Evolutionary conservation across 2,797 vertebrate genomes (phyloP).

Genomic region (Poeciliopsis gracilis): DNA sequence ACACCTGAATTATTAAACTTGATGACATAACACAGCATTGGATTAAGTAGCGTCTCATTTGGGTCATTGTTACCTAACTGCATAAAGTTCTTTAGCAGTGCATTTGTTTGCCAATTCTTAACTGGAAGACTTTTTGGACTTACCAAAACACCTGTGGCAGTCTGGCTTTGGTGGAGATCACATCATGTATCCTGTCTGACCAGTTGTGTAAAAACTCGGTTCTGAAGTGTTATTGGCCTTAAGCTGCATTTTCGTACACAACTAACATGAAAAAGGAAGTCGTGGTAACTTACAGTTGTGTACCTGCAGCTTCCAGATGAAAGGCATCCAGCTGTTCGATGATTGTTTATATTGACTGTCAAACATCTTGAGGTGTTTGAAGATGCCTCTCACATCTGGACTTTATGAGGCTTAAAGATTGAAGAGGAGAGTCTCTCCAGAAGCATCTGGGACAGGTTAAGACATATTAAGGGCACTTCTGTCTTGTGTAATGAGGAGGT

Average conservation of each 20-base stretch:
- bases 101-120: neutral
- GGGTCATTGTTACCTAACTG: neutral
- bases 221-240: neutral
- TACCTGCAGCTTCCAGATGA: conserved; percentile 37
- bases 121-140: neutral
- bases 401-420: conserved; percentile 52
- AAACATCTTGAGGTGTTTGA: conserved; percentile 58
- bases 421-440: conserved; percentile 13
- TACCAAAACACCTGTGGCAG: neutral
- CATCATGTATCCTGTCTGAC: neutral
- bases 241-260: neutral
- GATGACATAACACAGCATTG: neutral
- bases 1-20: too few species aligned
- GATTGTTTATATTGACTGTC: conserved; percentile 51
- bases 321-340: conserved; percentile 49
- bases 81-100: neutral
- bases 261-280: conserved; percentile 16
- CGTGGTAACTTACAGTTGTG: conserved; percentile 28
- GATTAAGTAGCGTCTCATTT: neutral
- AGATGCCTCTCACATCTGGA: conserved; percentile 60
- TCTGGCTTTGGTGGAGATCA: neutral
- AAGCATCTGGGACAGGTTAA: conserved; percentile 56
- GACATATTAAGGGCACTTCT: conserved; percentile 32
- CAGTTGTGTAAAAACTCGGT: neutral
- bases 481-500: conserved; percentile 38